These are phyloP conservation scores for Botrylloides violaceus DNA, from an alignment of 23 tunicate species.

Conservation along the genomic window DNA sequence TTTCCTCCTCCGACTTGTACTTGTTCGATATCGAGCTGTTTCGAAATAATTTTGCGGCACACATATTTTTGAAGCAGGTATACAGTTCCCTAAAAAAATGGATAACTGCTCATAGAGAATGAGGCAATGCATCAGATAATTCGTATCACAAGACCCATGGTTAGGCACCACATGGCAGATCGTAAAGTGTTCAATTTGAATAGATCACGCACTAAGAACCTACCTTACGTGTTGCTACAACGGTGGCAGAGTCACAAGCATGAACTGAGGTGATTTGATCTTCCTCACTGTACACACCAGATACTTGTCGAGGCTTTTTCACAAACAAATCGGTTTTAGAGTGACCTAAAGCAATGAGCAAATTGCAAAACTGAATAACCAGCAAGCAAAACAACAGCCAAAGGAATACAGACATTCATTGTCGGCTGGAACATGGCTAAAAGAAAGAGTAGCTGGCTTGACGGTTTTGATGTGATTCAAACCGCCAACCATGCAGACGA, in stretches of 20 bases:
- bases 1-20: conserved; percentile 76
- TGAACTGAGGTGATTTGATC: conserved; percentile 36
- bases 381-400: no score
- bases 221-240: conserved; percentile 57
- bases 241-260: conserved; percentile 75
- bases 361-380: no score
- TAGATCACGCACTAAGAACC: no score
- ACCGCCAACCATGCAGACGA: no score
- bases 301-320: conserved; percentile 61
- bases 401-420: no score
- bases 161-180: no score
- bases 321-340: conserved; percentile 53
- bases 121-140: not conserved
- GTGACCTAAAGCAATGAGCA: no score
- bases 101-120: not conserved
- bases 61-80: conserved; percentile 42
- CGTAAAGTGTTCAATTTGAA: no score
- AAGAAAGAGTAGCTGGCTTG: no score
- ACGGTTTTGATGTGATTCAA: no score
- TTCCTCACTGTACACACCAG: conserved; percentile 44
- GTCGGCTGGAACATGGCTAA: no score
- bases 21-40: conserved; percentile 53
- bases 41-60: conserved; percentile 60
- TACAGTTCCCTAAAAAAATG: conserved; percentile 43
- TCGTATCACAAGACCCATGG: no score